Evolutionary conservation across 2,113 vertebrate genomes (phyloP), one percentile per base, ranked within the genome.

Genomic region (Accipiter cooperii): DNA sequence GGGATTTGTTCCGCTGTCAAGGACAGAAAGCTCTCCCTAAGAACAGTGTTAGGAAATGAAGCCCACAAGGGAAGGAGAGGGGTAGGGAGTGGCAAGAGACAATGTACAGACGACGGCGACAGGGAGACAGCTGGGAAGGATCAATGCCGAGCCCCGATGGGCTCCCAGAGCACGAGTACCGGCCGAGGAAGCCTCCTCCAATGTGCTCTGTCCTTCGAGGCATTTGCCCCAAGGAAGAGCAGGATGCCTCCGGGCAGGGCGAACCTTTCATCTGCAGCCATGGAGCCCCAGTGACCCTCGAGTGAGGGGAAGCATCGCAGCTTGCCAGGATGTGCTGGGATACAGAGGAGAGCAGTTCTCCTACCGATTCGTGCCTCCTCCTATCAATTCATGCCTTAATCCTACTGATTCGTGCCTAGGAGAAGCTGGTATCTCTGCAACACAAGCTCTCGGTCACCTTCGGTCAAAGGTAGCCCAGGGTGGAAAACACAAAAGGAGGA

Each of bases 1-100:
- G 90, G 97, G 98, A 98, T 98, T 98, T 97, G 98, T 98, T 98
- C 97, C 95, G 95, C 97, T 96, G 97, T 97, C 97, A 97, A 82
- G 93, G 95, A 95, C 90, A 94, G 96, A 97, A 97, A 95, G 92
- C 86, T 89, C 94, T 96, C 95, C 96, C 85, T 54, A 76, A 78
- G 93, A 97, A 97, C 85, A 40, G 89, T 58, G 7, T 73, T 58
- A 91, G 97, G 96, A 90, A 97, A 95, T 31, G 89, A 78, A 97
- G 84, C 68, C 93, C 93, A 93, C 36, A 51, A 93, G 86, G 93
- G 75, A 95, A 94, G 89, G 44, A 78, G 64, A 94, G 63, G 87
- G 88, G 44, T 28, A 75, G 47, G 57, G 69, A 95, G 52, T 0
- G 0, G 65, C 0, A 0, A 94, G 70, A 94, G 75, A 91, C 82